Evolutionary conservation across 2,797 vertebrate genomes (phyloP).

Genomic region (Poecile montanus): DNA sequence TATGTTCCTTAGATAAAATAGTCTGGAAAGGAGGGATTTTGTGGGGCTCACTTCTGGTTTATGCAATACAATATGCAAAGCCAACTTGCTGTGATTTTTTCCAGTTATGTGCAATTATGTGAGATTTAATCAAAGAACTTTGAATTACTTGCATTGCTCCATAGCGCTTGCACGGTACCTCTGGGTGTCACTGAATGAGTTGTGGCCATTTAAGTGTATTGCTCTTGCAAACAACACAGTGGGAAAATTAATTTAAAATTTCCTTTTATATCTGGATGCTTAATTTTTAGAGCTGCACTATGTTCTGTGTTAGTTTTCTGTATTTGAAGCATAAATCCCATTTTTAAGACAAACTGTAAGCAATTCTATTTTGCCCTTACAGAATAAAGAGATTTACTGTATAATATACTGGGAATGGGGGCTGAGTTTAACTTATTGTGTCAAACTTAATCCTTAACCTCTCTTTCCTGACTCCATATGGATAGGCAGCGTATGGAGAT

Average conservation of each 20-base stretch:
- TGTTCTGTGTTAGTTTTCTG: neutral
- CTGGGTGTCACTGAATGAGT: slow-evolving; percentile 9
- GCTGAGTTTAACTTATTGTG: neutral
- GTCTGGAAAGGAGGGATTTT: slow-evolving; percentile 68
- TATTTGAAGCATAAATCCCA: neutral
- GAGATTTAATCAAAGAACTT: slow-evolving; percentile 67
- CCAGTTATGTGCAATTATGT: slow-evolving; percentile 48
- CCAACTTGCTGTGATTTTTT: slow-evolving; percentile 48
- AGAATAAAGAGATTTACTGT: neutral
- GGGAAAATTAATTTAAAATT: slow-evolving; percentile 32
- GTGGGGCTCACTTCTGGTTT: slow-evolving; percentile 70
- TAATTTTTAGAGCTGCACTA: neutral
- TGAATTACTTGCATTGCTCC: slow-evolving; percentile 37
- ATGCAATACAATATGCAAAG: slow-evolving; percentile 24
- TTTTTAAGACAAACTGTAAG: neutral
- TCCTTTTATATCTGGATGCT: neutral
- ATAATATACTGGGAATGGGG: neutral
- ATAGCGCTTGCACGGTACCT: neutral
- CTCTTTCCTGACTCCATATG: neutral
- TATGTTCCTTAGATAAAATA: slow-evolving; percentile 74
- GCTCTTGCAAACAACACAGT: slow-evolving; percentile 1
- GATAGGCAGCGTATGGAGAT: neutral
- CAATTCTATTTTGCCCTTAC: neutral
- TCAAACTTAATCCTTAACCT: neutral
- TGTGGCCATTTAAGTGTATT: neutral